Evolutionary conservation across 2,888 invertebrate genomes (phyloP).

Genomic region (Lasius fuliginosus): DNA sequence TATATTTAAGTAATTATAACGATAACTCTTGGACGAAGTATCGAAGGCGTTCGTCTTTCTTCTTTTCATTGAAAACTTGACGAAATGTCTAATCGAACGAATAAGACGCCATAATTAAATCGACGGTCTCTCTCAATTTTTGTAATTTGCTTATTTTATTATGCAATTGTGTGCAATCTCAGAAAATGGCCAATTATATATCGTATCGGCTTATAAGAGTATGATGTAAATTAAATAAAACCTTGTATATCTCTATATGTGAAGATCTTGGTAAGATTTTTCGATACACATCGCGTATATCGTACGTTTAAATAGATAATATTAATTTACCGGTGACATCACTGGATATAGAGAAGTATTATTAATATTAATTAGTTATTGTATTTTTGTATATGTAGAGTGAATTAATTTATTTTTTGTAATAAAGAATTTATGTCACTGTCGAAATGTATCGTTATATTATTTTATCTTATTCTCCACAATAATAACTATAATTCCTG

Average conservation of each 20-base stretch:
- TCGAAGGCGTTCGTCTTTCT: background rate
- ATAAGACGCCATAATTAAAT: background rate
- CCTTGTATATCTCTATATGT: constrained; percentile 22
- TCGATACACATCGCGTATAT: constrained; percentile 49
- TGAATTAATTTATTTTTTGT: constrained; percentile 85
- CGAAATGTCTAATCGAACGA: background rate
- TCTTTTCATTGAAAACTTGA: constrained; percentile 23
- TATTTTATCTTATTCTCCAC: background rate
- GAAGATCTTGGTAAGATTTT: constrained; percentile 45
- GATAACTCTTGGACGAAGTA: background rate
- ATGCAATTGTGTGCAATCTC: constrained; percentile 52
- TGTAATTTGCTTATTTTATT: constrained; percentile 37
- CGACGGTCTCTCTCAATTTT: background rate
- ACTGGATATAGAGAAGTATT: constrained; percentile 82
- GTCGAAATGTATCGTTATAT: constrained; percentile 40
- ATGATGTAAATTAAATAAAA: constrained; percentile 47
- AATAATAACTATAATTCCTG: background rate
- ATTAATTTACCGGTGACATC: constrained; percentile 70
- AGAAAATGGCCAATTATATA: constrained; percentile 42
- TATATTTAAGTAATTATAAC: constrained; percentile 34
- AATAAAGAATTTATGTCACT: constrained; percentile 80
- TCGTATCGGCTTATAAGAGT: constrained; percentile 41
- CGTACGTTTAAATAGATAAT: constrained; percentile 69
- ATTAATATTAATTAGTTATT: constrained; percentile 82
- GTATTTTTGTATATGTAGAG: constrained; percentile 84